Evolutionary conservation across 2,113 vertebrate genomes (phyloP).

Genomic region (Syngnathus scovelli): DNA sequence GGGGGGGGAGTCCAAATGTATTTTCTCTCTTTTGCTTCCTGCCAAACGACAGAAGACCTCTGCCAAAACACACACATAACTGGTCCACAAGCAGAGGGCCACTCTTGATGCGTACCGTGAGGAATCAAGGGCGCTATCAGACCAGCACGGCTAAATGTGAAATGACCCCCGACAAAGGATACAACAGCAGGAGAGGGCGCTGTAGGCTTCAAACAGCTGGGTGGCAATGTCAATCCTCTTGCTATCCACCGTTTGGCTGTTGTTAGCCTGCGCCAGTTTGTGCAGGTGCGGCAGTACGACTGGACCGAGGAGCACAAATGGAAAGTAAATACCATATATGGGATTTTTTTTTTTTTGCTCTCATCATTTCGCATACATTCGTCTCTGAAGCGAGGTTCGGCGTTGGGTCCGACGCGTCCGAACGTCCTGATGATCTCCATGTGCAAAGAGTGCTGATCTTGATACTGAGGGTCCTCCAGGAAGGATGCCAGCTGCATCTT

Average conservation of each 20-base stretch:
- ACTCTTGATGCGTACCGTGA: constrained; percentile 24
- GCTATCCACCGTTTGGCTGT: constrained; percentile 85
- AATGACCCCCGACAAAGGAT: constrained; percentile 75
- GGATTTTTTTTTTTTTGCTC: neutral
- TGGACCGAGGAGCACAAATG: constrained; percentile 41
- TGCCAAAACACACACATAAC: constrained; percentile 57
- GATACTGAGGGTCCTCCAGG: constrained; percentile 95
- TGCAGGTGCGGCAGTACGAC: constrained; percentile 97
- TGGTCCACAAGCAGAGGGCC: constrained; percentile 36
- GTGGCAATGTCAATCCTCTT: constrained; percentile 93
- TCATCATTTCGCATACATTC: constrained; percentile 79
- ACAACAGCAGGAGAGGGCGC: constrained; percentile 98
- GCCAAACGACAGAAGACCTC: constrained; percentile 53
- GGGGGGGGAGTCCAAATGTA: constrained; percentile 47
- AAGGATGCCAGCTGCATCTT: constrained; percentile 99
- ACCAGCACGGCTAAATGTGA: neutral
- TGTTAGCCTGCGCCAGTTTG: constrained; percentile 91
- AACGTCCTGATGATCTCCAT: constrained; percentile 97
- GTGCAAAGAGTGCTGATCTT: constrained; percentile 96
- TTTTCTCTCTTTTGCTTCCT: constrained; percentile 62
- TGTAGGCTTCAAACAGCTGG: constrained; percentile 97
- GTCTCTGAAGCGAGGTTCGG: constrained; percentile 94
- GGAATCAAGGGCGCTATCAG: neutral
- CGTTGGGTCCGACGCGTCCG: constrained; percentile 95
- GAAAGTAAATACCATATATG: neutral